phyloP scores from a whole-genome alignment of 1,140 invertebrate genomes.

The Lerema accius region DNA sequence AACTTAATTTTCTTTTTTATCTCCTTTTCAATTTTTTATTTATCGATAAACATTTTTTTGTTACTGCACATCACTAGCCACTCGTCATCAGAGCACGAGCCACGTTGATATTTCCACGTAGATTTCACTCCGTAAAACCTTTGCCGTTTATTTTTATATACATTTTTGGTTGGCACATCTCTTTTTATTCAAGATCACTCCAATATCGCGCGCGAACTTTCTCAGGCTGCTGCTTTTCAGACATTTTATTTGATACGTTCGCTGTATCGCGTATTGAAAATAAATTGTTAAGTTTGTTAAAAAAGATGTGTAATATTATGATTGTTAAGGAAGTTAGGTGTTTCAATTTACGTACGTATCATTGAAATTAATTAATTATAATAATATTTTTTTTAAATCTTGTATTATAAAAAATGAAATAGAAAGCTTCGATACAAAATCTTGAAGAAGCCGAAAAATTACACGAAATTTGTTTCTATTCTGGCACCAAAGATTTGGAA shows the following conservation, averaged over 20 bases:
- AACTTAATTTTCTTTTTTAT: no score
- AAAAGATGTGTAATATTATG: not conserved
- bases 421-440: no score
- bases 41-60: slow-evolving; percentile 48
- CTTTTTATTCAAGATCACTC: slow-evolving; percentile 70
- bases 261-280: slow-evolving; percentile 2
- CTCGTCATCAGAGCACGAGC: slow-evolving; percentile 76
- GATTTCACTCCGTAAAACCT: slow-evolving; percentile 80
- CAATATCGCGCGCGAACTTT: slow-evolving; percentile 55
- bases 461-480: no score
- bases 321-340: not conserved
- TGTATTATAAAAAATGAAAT: no score
- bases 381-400: no score
- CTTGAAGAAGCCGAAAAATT: no score
- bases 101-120: slow-evolving; percentile 80
- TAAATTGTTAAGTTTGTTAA: slow-evolving; percentile 6
- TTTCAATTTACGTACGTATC: no score
- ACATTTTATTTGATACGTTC: slow-evolving; percentile 41
- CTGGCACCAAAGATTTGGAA: no score
- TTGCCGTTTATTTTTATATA: slow-evolving; percentile 79
- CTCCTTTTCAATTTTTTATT: slow-evolving; percentile 3
- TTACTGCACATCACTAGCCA: slow-evolving; percentile 56
- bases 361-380: no score
- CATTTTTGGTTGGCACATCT: slow-evolving; percentile 75
- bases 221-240: slow-evolving; percentile 42